Evolutionary conservation across 30 jellyfish, hydroid and myxozoan genomes (phyloP), one percentile per base, ranked within the genome.

Genomic region (Clytia hemisphaerica): DNA sequence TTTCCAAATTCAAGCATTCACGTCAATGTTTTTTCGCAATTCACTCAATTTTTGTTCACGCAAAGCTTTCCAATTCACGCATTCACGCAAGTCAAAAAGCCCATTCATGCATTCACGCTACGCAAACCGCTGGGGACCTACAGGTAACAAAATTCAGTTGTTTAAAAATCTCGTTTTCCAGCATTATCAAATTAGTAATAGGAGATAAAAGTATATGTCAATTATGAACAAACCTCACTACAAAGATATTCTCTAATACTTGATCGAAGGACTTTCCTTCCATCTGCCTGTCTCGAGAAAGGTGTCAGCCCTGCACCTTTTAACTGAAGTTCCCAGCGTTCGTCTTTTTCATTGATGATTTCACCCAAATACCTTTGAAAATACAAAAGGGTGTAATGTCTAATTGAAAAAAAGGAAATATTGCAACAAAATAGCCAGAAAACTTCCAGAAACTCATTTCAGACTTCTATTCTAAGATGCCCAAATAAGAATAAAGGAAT

Each of bases 261-360:
- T 42, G 99, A 91, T 18, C 99, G 51, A 16, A 91, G 77, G 58
- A 91, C 99, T 67, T 91, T 91, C 33, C 99, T 75, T 2, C 99
- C 99, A 77, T 91, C 99, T 0, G 95, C 95, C 54, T 83, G 93
- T 45, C 99, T 76, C 28, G 99, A 91, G 61, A 66, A 91, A 0
- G 99, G 95, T 5, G 99, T 91, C 19, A 71, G 92, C 21, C 99
- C 99, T 42, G 96, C 86, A n/a, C 99, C 99, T 67, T 91, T 91
- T 67, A 91, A 51, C 66, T 91, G 99, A 34, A 91, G 80, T 72
- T 91, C 99, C 99, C 99, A 91, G 46, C 95, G 73, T 59, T 91
- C 88, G 4, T 88, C 92, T 32, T 66, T 30, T 3, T 42, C 61
- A 55, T 91, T 91, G 21, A 82, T 53, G 35, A 82, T 55, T 65